A percentile compares a stretch with the other conserved stretches of the same genome.
Evolutionary conservation across 2,113 vertebrate genomes (phyloP).

Genomic region (Porphyrio hochstetteri): DNA sequence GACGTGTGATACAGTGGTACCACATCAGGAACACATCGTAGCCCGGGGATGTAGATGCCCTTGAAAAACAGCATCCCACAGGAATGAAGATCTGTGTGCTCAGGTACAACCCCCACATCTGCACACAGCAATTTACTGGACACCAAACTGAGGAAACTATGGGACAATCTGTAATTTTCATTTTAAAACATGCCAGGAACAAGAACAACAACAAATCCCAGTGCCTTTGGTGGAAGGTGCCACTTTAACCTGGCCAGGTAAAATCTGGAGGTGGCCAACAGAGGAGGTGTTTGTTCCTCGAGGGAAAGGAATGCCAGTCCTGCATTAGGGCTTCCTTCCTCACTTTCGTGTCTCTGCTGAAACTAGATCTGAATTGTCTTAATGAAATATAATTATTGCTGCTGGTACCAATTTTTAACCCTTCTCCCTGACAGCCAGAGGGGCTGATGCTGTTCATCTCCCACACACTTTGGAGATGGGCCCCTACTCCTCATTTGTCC

Average conservation of each 20-base stretch:
- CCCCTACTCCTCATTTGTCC: neutral
- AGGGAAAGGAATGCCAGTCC: neutral
- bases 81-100: neutral
- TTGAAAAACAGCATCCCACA: neutral
- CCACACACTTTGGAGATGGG: neutral
- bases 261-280: neutral
- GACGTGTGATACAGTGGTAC: neutral
- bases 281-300: accelerated
- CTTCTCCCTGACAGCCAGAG: neutral
- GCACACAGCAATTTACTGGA: neutral
- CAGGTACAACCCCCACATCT: neutral
- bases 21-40: accelerated
- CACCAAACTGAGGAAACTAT: neutral
- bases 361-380: neutral
- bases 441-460: neutral
- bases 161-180: neutral
- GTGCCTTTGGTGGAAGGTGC: neutral
- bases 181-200: neutral
- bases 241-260: neutral
- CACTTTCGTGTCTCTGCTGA: neutral
- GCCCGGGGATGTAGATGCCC: neutral
- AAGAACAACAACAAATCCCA: neutral
- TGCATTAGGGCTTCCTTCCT: neutral
- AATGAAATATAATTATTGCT: neutral
- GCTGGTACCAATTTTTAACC: neutral